Conservation (phyloP, 2,113 vertebrate genomes). For the Nesogale talazaci region DNA sequence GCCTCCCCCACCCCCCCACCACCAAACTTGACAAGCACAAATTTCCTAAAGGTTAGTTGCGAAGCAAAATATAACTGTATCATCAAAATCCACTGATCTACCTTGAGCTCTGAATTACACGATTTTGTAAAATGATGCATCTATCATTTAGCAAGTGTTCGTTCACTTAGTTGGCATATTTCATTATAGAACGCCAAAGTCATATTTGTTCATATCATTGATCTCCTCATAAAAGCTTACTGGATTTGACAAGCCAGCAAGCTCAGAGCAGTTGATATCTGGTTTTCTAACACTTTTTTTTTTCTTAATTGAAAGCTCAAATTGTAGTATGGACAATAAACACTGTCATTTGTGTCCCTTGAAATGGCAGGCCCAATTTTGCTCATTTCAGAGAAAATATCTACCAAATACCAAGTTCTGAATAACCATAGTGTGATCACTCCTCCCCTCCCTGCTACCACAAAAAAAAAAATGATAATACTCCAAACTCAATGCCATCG, state of each 20-base stretch:
- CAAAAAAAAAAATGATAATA: too few species aligned
- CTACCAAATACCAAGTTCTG: background rate
- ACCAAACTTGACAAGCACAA: background rate
- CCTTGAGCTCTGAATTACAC: background rate
- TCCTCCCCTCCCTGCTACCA: background rate
- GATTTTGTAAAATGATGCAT: background rate
- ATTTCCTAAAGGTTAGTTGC: background rate
- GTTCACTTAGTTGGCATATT: background rate
- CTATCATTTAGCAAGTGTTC: background rate
- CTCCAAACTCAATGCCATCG: too few species aligned
- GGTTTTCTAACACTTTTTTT: background rate
- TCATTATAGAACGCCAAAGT: background rate
- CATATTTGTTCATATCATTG: background rate
- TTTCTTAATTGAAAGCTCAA: background rate
- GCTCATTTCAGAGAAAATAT: background rate
- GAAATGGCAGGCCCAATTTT: background rate
- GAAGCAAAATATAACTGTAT: background rate
- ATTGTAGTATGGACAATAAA: background rate
- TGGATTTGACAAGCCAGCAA: background rate
- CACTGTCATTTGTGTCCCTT: background rate
- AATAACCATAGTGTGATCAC: background rate
- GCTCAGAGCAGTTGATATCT: background rate
- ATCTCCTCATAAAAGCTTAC: slow-evolving; percentile 21
- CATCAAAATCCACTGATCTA: background rate
- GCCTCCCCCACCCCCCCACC: too few species aligned